phyloP scores from a whole-genome alignment of 2,113 vertebrate species.

The Scophthalmus maximus region DNA sequence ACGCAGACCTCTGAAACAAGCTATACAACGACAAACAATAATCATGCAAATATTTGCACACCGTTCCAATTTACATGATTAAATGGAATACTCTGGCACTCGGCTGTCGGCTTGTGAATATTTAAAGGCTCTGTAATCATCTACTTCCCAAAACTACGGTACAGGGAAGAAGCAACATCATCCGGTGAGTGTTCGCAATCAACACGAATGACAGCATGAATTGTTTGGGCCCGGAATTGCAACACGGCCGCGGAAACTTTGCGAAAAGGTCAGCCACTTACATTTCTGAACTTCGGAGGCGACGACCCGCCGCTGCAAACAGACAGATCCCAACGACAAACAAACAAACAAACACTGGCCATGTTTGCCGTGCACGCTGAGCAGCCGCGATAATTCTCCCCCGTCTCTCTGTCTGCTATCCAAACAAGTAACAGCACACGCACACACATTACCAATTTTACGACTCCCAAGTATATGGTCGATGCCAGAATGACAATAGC shows the following conservation, averaged over 20 bases:
- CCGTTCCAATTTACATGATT: no score
- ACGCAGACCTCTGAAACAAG: no score
- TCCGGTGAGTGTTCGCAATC: conserved; percentile 14
- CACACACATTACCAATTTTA: conserved; percentile 37
- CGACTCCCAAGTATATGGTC: conserved; percentile 1
- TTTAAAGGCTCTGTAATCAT: background rate
- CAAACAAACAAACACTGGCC: conserved; percentile 67
- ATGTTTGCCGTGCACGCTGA: conserved; percentile 71
- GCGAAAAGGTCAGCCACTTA: conserved; percentile 40
- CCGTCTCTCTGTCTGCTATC: conserved; percentile 45
- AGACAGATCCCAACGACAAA: conserved; percentile 62
- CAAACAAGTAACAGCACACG: conserved; percentile 50
- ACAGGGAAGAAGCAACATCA: no score
- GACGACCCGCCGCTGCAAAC: conserved; percentile 61
- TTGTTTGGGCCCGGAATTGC: background rate
- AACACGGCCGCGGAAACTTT: conserved; percentile 39
- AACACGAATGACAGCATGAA: background rate
- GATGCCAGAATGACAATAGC: conserved; percentile 23
- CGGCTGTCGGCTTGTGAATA: no score
- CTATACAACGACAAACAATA: no score
- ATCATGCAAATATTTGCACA: no score
- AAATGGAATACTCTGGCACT: no score
- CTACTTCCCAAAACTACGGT: conserved; percentile 4
- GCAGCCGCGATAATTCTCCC: conserved; percentile 63
- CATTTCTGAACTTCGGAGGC: conserved; percentile 44